phyloP scores from a whole-genome alignment of 2,888 invertebrate genomes.

The Boloria euphrosyne region DNA sequence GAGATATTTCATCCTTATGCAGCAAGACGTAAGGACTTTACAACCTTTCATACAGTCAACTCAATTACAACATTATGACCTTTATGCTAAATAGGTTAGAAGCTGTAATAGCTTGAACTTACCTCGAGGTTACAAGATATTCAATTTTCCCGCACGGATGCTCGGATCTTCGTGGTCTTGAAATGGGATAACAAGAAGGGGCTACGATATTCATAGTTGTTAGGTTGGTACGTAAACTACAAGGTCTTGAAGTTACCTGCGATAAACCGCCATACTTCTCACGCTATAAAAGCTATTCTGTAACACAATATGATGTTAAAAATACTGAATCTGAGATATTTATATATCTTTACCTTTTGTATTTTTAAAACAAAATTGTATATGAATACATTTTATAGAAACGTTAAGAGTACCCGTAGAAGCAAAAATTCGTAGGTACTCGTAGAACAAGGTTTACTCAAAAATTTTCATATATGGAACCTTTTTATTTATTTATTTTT shows the following conservation, averaged over 20 bases:
- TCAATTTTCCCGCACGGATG: conserved; percentile 49
- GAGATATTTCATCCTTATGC: conserved; percentile 29
- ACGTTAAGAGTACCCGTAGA: too few relatives aligned
- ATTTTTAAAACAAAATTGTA: too few relatives aligned
- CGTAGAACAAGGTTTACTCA: too few relatives aligned
- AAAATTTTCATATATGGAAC: too few relatives aligned
- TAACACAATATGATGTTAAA: too few relatives aligned
- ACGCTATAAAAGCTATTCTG: neutral
- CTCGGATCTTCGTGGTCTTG: conserved; percentile 32
- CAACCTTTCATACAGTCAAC: conserved; percentile 11
- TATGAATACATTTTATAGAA: too few relatives aligned
- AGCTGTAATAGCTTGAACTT: conserved; percentile 18
- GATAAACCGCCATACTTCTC: conserved; percentile 8
- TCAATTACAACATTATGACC: conserved; percentile 12
- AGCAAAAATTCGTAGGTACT: too few relatives aligned
- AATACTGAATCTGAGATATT: too few relatives aligned
- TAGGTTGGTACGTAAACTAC: conserved; percentile 21
- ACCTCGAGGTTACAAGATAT: conserved; percentile 45
- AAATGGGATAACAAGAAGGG: conserved; percentile 31
- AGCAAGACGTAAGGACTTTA: conserved; percentile 31
- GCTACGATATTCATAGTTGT: conserved; percentile 29
- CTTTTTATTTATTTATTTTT: too few relatives aligned
- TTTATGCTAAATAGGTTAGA: conserved; percentile 15
- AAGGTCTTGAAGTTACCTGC: conserved; percentile 14
- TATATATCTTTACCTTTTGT: too few relatives aligned